Conservation (phyloP, 2,888 invertebrate species). For the Ophion ellenae region DNA sequence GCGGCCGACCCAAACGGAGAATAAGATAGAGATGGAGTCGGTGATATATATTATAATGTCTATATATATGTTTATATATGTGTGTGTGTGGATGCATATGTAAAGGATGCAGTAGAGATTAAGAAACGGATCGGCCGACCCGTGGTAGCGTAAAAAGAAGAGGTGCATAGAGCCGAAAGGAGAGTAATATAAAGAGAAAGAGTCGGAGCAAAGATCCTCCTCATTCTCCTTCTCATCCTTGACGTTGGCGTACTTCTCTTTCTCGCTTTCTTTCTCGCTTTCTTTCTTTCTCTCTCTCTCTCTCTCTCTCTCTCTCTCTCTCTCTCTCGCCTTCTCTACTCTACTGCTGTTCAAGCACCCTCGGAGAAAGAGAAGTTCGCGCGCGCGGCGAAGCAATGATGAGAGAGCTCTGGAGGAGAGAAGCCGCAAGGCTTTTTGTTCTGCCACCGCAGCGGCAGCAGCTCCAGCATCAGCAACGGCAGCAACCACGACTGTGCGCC, state of each 20-base stretch:
- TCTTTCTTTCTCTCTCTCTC: conserved; percentile 44
- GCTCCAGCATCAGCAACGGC: conserved; percentile 27
- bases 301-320: conserved; percentile 19
- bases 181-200: conserved; percentile 69
- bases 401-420: conserved; percentile 73
- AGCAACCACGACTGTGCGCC: conserved; percentile 54
- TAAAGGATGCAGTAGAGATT: conserved; percentile 71
- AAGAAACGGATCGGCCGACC: conserved; percentile 74
- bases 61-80: too few relatives aligned
- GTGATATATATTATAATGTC: conserved; percentile 21
- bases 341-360: conserved; percentile 25
- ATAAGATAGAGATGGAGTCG: conserved; percentile 36
- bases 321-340: conserved; percentile 43
- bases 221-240: conserved; percentile 40
- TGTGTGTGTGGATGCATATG: conserved; percentile 1
- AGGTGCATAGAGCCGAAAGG: conserved; percentile 73
- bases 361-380: conserved; percentile 61
- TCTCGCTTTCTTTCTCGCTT: conserved; percentile 45
- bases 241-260: conserved; percentile 51
- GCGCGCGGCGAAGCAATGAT: conserved; percentile 64
- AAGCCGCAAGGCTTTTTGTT: conserved; percentile 82
- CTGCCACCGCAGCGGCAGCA: conserved; percentile 76
- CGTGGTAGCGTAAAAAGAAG: conserved; percentile 77
- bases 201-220: conserved; percentile 49
- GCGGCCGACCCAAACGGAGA: conserved; percentile 23